Base-by-base conservation (phyloP, 2,113 vertebrate genomes). In the Ceuthmochares aereus region DNA sequence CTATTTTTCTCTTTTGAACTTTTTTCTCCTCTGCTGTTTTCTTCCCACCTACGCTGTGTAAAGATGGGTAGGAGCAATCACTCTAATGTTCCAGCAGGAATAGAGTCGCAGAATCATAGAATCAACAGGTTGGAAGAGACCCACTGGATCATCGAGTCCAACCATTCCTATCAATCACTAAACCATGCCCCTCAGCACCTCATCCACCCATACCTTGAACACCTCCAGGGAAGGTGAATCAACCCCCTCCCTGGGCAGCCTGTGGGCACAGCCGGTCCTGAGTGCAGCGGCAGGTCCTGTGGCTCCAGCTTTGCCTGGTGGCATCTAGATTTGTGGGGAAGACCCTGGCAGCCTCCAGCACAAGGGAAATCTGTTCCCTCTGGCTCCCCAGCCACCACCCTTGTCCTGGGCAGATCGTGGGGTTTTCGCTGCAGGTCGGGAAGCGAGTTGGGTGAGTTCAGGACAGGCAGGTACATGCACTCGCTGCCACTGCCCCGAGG, bases 41-140 rank as follows among this genome's bases (percentile, higher is more conserved):
- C 22, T 42, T 52, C 27, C 36, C 3, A 1, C 42, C 36, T 23
- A 10, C 45, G 56, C 34, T 0, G 0, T 6, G 2, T 49, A 4
- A 45, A 14, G 63, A 14, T 23, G 26, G 32, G 34, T 9, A 14
- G 73, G 84, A 84, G 11, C 51, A 37, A 13, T 16, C 4, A 1
- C 18, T 15, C 9, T 11, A 6, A 20, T 76, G 66, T 84, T 58
- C 64, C 29, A 8, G 40, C 0, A 2, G 77, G 40, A 88, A 18
- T 58, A 73, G 60, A n/a, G n/a, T n/a, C n/a, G n/a, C n/a, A n/a
- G n/a, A n/a, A n/a, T n/a, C n/a, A n/a, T n/a, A n/a, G n/a, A n/a
- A n/a, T n/a, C n/a, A n/a, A n/a, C n/a, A n/a, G n/a, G n/a, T n/a
- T n/a, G n/a, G n/a, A n/a, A n/a, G n/a, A n/a, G n/a, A n/a, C n/a